A percentile compares a stretch with the other conserved stretches of the same genome.
phyloP scores from a whole-genome alignment of 2,888 invertebrate genomes.

The Drosophila quinaria region DNA sequence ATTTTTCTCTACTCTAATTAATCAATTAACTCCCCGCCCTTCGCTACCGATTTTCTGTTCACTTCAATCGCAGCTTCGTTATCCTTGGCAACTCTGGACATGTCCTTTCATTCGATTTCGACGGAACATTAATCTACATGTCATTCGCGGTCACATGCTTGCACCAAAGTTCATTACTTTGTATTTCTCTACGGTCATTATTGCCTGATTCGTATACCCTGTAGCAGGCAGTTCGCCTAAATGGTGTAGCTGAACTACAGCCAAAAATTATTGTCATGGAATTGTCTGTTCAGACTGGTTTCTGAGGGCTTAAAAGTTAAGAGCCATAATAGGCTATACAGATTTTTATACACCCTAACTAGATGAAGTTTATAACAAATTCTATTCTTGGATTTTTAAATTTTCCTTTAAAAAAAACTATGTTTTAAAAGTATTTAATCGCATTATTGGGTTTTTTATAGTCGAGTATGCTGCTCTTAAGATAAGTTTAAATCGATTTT shows the following conservation, averaged over 20 bases:
- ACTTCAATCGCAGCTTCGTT: slow-evolving; percentile 4
- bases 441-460: too few species aligned
- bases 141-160: slow-evolving; percentile 24
- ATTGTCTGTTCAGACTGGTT: too few species aligned
- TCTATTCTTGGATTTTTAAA: too few species aligned
- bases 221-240: not conserved
- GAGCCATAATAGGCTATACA: not conserved
- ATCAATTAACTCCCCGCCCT: slow-evolving; percentile 13
- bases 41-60: not conserved
- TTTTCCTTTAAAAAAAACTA: too few species aligned
- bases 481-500: too few species aligned
- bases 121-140: slow-evolving; percentile 32
- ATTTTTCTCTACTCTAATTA: not conserved
- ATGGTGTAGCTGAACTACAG: not conserved
- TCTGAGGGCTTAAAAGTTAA: not conserved
- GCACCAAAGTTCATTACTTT: slow-evolving; percentile 23
- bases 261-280: not conserved
- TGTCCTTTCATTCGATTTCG: slow-evolving; percentile 21
- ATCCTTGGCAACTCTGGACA: slow-evolving; percentile 8
- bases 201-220: not conserved
- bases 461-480: too few species aligned
- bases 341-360: not conserved
- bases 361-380: too few species aligned
- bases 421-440: too few species aligned
- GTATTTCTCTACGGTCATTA: slow-evolving; percentile 8